phyloP scores from a whole-genome alignment of 2,113 vertebrate species.

The Saccopteryx bilineata region DNA sequence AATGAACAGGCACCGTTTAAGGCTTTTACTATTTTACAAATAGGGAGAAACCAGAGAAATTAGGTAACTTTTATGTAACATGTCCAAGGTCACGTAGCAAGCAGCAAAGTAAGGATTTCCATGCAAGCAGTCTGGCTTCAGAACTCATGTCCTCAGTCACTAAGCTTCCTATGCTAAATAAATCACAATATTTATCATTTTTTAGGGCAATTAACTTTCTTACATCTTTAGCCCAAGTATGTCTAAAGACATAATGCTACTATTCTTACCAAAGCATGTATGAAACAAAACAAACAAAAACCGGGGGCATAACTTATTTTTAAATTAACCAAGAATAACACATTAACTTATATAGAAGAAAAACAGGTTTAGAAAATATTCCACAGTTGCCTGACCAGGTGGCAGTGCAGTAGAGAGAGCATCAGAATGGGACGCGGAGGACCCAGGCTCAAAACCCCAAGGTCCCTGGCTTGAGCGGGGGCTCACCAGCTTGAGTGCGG shows the following conservation, averaged over 20 bases:
- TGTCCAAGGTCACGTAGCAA: background rate
- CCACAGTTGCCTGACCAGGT: background rate
- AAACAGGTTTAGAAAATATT: background rate
- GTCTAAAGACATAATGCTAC: background rate
- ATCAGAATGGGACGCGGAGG: too few relatives aligned
- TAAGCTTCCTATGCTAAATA: background rate
- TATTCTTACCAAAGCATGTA: slow-evolving; percentile 5
- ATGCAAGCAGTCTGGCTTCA: background rate
- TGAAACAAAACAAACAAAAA: slow-evolving; percentile 38
- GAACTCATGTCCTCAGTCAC: background rate
- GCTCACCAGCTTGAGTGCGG: too few relatives aligned
- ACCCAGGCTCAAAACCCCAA: too few relatives aligned
- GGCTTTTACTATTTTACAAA: background rate
- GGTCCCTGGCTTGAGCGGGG: too few relatives aligned
- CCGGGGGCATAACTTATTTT: background rate
- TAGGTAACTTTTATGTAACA: slow-evolving; percentile 3
- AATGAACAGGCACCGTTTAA: background rate
- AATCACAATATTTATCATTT: background rate
- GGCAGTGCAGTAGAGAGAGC: too few relatives aligned
- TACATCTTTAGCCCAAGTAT: background rate
- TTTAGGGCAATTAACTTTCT: background rate
- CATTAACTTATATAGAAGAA: background rate
- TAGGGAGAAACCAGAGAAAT: slow-evolving; percentile 10
- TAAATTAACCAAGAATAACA: slow-evolving; percentile 37
- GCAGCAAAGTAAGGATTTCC: background rate